Base-by-base conservation (phyloP, 2,888 invertebrate species). In the Eumerus sabulonum region DNA sequence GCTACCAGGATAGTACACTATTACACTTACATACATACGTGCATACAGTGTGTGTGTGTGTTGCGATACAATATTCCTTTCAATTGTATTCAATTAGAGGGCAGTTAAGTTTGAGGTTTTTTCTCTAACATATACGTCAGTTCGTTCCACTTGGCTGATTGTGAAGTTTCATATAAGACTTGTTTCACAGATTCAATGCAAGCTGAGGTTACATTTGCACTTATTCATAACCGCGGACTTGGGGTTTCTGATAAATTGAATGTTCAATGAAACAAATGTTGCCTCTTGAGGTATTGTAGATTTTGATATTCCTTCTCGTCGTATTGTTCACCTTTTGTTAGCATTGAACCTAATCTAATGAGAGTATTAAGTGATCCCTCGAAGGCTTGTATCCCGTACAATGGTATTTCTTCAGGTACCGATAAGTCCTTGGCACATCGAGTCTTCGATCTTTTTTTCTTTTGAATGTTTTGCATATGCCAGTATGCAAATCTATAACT, bases 41-140 rank as follows among this genome's bases (percentile, higher is more conserved):
- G 40, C 40, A 3, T 5, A n/a, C n/a, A n/a, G n/a, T n/a, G n/a
- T n/a, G n/a, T n/a, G n/a, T 36, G 12, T 50, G 13, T 40, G 48
- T 48, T 62, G 57, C 56, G 64, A 57, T 57, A 63, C 56, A 57
- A 72, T n/a, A n/a, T 79, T 74, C 59, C 44, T 60, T 73, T 79
- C 68, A 74, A 79, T 79, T 79, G 79, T 62, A 70, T 60, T 76
- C 68, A 79, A 79, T 79, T 79, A 76, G 53, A 74, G 40, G 64
- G 63, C 68, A 79, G 79, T 79, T 74, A 68, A 74, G 56, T 62
- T 74, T 68, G 62, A 73, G 73, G 77, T 77, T 77, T 71, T n/a
- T 40, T n/a, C 1, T 27, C 44, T 42, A 57, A n/a, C n/a, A 47
- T 50, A 54, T 50, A 19, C 66, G 35, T 60, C 71, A 50, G 40